Base-by-base conservation (phyloP, 2,797 vertebrate species). In the Megalops cyprinoides region DNA sequence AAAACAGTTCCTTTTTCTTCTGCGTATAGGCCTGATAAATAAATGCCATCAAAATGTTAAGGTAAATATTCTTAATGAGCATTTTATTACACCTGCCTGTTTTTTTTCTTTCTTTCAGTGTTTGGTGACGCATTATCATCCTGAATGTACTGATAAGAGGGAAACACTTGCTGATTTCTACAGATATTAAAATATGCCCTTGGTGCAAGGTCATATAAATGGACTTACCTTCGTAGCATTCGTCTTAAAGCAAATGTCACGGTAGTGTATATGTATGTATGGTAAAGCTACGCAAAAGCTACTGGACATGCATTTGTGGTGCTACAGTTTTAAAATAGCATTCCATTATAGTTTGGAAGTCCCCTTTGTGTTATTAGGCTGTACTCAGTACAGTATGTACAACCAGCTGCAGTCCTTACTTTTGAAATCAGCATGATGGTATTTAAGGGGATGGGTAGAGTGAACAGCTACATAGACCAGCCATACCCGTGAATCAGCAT, bases 381-480 rank as follows among this genome's bases (percentile, higher is more conserved):
- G 67, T 79, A 44, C 69, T 58, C 15, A 42, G 37, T 58, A 46
- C 28, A 31, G 12, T 28, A 25, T n/a, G 60, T 62, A 12, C 34
- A 62, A 12, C 9, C 20, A 53, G 25, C 28, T 78, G 46, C 56
- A 31, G 48, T 48, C 49, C 53, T 34, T 56, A 49, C 60, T 62
- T 39, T 39, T 44, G 12, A 51, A 74, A 23, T 48, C 34, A 73
- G 42, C 23, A 18, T 65, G 25, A 49, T 76, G 73, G 37, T 58
- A 56, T 53, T 74, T 51, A 89, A 79, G 84, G 82, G 84, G 28
- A 25, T 60, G 79, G 77, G 82, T 85, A 91, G 82, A 88, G 81
- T 87, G 87, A 90, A 87, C 81, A 89, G 78, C 84, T 79, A 89
- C 85, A 86, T 74, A 76, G 79, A 82, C 44, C 77, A 86, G 84